These are phyloP conservation scores for Regulus satrapa DNA, from an alignment of 2,113 vertebrate genomes.

Conservation along the genomic window DNA sequence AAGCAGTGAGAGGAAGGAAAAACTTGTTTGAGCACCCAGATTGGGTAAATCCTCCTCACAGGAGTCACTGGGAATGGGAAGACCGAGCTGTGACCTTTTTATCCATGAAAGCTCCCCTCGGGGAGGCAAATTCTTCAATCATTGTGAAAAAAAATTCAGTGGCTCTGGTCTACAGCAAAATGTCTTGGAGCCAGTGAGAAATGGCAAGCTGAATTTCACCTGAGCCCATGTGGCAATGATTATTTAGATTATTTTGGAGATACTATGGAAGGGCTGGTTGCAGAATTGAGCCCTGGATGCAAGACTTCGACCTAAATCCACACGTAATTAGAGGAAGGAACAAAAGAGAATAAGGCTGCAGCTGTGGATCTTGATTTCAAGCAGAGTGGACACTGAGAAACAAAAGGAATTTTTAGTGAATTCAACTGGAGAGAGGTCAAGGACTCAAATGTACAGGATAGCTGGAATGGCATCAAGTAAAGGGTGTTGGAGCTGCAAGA, in stretches of 20 bases:
- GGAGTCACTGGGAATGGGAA: neutral
- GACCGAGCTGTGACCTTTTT: neutral
- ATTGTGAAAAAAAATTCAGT: neutral
- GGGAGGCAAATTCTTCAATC: neutral
- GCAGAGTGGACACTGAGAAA: neutral
- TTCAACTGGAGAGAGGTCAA: neutral
- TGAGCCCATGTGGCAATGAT: rapidly evolving
- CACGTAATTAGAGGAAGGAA: neutral
- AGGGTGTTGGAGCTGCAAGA: neutral
- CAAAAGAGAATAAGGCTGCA: neutral
- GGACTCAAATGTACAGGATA: neutral
- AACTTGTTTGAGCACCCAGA: neutral
- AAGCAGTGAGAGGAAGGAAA: neutral
- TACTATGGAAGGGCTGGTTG: neutral
- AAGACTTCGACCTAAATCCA: neutral
- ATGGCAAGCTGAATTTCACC: neutral
- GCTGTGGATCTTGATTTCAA: neutral
- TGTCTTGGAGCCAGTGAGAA: neutral
- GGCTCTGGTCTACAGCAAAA: neutral
- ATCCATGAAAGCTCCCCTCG: neutral
- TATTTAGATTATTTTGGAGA: neutral
- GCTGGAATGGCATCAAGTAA: neutral
- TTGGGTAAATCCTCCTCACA: neutral
- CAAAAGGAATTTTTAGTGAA: neutral
- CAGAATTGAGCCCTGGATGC: neutral